Conservation (phyloP, 2,888 invertebrate species). For the Cybosia mesomella region DNA sequence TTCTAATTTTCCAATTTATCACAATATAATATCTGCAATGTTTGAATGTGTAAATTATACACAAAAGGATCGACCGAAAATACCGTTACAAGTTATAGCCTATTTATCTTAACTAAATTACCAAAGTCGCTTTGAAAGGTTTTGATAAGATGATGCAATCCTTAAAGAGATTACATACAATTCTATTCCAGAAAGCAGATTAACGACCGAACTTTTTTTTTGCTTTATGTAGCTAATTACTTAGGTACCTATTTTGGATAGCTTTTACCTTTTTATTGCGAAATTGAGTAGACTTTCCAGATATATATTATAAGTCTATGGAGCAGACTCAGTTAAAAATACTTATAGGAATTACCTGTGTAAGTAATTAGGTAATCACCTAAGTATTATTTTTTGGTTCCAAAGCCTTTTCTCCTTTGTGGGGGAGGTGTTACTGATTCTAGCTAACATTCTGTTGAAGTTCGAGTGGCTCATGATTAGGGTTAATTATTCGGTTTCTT, state of each 20-base stretch:
- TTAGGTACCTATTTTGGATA: background rate
- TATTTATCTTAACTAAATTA: background rate
- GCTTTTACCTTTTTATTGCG: background rate
- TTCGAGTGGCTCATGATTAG: too few relatives aligned
- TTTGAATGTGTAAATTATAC: background rate
- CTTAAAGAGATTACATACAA: background rate
- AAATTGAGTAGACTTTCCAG: background rate
- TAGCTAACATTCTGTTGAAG: too few relatives aligned
- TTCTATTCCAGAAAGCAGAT: background rate
- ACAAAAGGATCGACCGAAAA: too few relatives aligned
- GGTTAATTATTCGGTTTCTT: too few relatives aligned
- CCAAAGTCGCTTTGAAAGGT: background rate
- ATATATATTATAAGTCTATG: too few relatives aligned
- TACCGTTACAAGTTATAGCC: background rate
- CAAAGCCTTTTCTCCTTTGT: too few relatives aligned
- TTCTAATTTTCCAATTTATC: background rate
- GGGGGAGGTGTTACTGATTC: too few relatives aligned
- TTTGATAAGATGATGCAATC: conserved; percentile 2
- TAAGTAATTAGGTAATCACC: too few relatives aligned
- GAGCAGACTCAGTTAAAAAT: too few relatives aligned
- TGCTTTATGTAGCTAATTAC: background rate
- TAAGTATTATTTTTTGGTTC: too few relatives aligned
- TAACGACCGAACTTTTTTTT: background rate
- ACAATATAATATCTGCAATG: background rate
- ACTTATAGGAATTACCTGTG: too few relatives aligned